Conservation (phyloP, 2,888 invertebrate genomes). For the Troides oblongomaculatus region DNA sequence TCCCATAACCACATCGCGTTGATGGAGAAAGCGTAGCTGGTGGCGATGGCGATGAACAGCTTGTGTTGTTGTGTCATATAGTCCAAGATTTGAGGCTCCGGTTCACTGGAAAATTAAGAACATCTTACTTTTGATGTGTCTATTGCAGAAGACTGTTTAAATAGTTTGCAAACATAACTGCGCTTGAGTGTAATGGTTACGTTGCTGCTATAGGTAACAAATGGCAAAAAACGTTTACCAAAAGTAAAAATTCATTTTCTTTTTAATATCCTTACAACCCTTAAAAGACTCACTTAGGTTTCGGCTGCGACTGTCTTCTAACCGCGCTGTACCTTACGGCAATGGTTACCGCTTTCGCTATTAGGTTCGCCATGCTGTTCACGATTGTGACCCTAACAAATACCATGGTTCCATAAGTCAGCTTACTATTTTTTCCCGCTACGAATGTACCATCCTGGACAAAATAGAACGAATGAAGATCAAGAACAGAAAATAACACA, state of each 20-base stretch:
- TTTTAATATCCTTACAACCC: background rate
- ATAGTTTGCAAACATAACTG: too few species aligned
- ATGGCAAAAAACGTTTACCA: background rate
- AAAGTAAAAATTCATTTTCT: slow-evolving; percentile 20
- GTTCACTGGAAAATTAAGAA: slow-evolving; percentile 75
- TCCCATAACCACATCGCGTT: slow-evolving; percentile 88
- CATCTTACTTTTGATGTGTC: too few species aligned
- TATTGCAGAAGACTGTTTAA: too few species aligned
- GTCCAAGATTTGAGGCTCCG: slow-evolving; percentile 94
- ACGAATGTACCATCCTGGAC: slow-evolving; percentile 90
- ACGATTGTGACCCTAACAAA: slow-evolving; percentile 92
- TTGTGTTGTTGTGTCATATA: slow-evolving; percentile 97
- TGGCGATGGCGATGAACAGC: slow-evolving; percentile 90
- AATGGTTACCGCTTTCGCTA: slow-evolving; percentile 90
- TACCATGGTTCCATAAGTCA: slow-evolving; percentile 95
- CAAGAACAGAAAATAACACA: too few species aligned
- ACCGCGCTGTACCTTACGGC: slow-evolving; percentile 94
- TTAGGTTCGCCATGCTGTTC: slow-evolving; percentile 82
- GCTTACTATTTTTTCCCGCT: slow-evolving; percentile 87
- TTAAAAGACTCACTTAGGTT: slow-evolving; percentile 81
- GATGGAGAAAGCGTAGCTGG: slow-evolving; percentile 87
- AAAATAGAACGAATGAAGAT: background rate
- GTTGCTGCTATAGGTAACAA: background rate
- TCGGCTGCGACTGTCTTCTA: slow-evolving; percentile 91
- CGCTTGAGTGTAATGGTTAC: too few species aligned